Conservation (phyloP, 2,113 vertebrate species). For the Chiloscyllium plagiosum region DNA sequence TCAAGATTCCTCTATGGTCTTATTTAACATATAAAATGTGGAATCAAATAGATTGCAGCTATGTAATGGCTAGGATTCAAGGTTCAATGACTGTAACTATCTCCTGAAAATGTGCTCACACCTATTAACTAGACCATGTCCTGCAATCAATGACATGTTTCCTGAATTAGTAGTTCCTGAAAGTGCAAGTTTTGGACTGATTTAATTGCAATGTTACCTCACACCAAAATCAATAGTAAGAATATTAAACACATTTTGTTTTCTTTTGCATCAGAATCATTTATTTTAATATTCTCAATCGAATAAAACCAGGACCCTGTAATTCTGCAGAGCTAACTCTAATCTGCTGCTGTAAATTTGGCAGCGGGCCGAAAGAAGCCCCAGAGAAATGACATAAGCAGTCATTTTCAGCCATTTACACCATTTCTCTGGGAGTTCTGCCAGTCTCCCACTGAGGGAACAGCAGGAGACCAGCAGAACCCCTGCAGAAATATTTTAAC, state of each 20-base stretch:
- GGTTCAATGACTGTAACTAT: neutral
- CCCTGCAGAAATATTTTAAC: conserved; percentile 30
- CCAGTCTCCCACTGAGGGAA: conserved; percentile 25
- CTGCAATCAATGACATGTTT: neutral
- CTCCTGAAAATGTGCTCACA: neutral
- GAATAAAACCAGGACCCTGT: neutral
- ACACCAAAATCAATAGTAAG: neutral
- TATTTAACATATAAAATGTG: neutral
- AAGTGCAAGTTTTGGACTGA: neutral
- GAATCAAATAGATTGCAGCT: neutral
- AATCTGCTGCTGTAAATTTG: neutral
- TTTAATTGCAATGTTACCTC: neutral
- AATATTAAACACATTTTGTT: neutral
- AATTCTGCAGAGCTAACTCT: neutral
- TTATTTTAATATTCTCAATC: conserved; percentile 5
- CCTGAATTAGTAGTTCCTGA: neutral
- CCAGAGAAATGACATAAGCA: conserved; percentile 27
- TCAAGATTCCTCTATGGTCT: neutral
- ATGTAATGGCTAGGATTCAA: neutral
- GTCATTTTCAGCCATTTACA: conserved; percentile 8
- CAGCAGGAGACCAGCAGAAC: conserved; percentile 22
- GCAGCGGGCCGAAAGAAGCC: neutral
- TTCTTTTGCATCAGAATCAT: neutral
- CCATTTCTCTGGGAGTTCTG: conserved; percentile 28
- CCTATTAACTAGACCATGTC: neutral